phyloP scores from a whole-genome alignment of 2,113 vertebrate species.

The Arvicanthis niloticus region DNA sequence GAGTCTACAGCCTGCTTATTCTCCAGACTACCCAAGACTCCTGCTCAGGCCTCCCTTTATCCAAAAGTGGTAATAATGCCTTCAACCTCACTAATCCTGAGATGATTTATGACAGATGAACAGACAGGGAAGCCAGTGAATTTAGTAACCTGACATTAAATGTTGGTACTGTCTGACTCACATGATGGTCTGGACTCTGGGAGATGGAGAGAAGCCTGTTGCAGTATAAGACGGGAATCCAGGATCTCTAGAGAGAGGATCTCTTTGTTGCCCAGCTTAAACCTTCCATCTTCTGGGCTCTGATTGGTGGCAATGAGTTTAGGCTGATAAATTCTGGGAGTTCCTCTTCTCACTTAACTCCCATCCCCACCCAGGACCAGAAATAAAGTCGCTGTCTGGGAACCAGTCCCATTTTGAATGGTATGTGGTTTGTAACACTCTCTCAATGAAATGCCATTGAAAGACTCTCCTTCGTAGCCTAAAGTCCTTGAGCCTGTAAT shows the following conservation, averaged over 20 bases:
- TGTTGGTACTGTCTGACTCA: background rate
- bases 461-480: constrained; percentile 27
- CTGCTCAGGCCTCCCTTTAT: background rate
- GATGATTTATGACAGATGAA: background rate
- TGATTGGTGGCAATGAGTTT: constrained; percentile 9
- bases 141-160: background rate
- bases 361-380: background rate
- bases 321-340: constrained; percentile 48
- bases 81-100: background rate
- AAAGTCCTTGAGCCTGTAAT: constrained; percentile 44
- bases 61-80: background rate
- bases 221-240: background rate
- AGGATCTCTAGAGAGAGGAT: background rate
- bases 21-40: background rate
- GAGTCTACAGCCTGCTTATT: background rate
- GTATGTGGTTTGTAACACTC: constrained; percentile 28
- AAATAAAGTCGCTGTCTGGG: constrained; percentile 51
- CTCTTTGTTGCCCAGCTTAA: background rate
- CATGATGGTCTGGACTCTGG: background rate
- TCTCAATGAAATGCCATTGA: constrained; percentile 16
- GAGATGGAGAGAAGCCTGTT: background rate
- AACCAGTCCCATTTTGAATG: constrained; percentile 46
- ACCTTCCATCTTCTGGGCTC: background rate
- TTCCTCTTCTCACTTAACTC: background rate
- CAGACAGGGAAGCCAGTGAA: background rate